Base-by-base conservation (phyloP, 1,140 invertebrate species). In the Danaus melanippus region DNA sequence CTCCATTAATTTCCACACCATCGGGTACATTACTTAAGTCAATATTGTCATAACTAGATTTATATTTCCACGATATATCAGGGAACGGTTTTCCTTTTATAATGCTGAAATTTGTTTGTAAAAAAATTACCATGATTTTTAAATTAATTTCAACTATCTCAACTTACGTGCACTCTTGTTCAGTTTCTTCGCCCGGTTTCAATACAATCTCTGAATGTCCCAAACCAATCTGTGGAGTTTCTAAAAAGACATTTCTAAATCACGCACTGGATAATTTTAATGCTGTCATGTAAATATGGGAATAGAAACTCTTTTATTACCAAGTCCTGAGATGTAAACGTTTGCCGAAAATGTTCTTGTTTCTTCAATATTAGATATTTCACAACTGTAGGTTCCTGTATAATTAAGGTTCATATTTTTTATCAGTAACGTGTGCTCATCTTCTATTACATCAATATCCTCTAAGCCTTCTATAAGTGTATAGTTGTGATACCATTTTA, bases 401-500 rank as follows among this genome's bases (percentile, higher is more conserved):
- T 70, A 50, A 10, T 75, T 62, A 21, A 74, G 21, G 12, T 42
- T 54, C 80, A 84, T 82, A n/a, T 71, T 70, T 54, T 76, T 76
- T 21, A 84, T 76, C 10, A 69, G 12, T 8, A 84, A 43, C 32
- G 50, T 58, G 53, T 71, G 55, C 8, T 78, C 64, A 6, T 76
- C 68, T 0, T 53, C 41, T 12, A 62, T 11, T 8, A 76, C 46
- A 64, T 71, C 45, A 11, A 73, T 10, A 40, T 76, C 61, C 40
- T 66, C 61, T 10, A 53, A 54, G n/a, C 57, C 43, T 17, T 62
- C 62, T 44, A 81, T 43, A 2, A 53, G 11, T 8, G 71, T 75
- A 3, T 74, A 69, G 43, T 84, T 84, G 21, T 78, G 74, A 11
- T 65, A 76, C 81, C 81, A 84, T 60, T 68, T 74, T 11, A 71